Evolutionary conservation across 2,797 vertebrate species (phyloP).

Genomic region (Karalla daura): DNA sequence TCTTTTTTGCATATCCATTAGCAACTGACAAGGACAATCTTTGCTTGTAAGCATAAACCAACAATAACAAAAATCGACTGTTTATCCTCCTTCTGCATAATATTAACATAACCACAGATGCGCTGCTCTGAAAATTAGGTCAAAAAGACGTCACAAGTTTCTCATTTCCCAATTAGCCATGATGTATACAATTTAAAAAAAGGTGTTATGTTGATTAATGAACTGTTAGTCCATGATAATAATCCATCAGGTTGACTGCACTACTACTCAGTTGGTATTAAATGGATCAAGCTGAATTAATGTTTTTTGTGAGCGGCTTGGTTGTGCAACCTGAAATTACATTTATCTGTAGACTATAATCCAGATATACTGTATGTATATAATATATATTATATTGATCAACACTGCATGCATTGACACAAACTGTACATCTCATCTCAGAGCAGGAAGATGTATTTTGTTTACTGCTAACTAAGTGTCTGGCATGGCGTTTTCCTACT

Average conservation of each 20-base stretch:
- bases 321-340: no score
- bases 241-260: neutral
- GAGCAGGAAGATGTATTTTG: no score
- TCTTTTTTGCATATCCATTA: neutral
- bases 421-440: no score
- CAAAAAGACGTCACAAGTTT: neutral
- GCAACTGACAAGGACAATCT: neutral
- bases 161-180: conserved; percentile 2
- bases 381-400: no score
- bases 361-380: no score
- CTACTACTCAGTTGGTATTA: neutral
- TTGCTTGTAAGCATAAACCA: neutral
- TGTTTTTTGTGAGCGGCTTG: no score
- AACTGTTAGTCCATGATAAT: neutral
- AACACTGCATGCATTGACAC: no score
- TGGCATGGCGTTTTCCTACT: no score
- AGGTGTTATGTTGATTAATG: neutral
- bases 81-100: neutral
- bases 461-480: no score
- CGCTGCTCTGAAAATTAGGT: neutral
- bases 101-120: neutral
- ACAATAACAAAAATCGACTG: neutral
- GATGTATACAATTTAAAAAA: conserved; percentile 1
- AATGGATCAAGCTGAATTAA: neutral
- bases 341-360: no score